Conservation (phyloP, 2,797 vertebrate species). For the Cyprinodon diabolis region DNA sequence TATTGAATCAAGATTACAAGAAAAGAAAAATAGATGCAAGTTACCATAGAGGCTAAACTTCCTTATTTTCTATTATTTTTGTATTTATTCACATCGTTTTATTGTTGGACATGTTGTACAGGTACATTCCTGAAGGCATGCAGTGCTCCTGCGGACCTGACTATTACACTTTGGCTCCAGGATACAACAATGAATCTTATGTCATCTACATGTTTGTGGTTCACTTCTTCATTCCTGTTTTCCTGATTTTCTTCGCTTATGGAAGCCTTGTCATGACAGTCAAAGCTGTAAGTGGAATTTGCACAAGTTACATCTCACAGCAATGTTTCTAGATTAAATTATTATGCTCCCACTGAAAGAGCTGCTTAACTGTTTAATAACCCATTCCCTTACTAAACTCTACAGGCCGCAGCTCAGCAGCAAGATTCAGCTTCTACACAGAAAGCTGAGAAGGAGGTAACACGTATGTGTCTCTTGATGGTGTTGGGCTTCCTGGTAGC, state of each 20-base stretch:
- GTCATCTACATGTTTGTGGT: slow-evolving; percentile 83
- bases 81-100: not conserved
- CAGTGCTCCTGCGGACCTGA: slow-evolving; percentile 85
- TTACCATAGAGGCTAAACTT: not conserved
- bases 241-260: slow-evolving; percentile 83
- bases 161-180: slow-evolving; percentile 84
- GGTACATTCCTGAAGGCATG: slow-evolving; percentile 85
- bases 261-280: slow-evolving; percentile 85
- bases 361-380: not conserved
- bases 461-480: slow-evolving; percentile 87
- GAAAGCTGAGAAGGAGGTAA: slow-evolving; percentile 88
- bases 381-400: not conserved
- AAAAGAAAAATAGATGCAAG: not conserved
- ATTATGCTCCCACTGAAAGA: not conserved
- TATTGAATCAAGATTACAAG: not conserved
- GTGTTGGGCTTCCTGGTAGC: slow-evolving; percentile 85
- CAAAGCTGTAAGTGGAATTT: slow-evolving; percentile 76
- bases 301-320: not conserved
- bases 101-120: slow-evolving; percentile 35
- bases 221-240: slow-evolving; percentile 79
- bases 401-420: slow-evolving; percentile 85
- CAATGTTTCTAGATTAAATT: not conserved
- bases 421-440: slow-evolving; percentile 86
- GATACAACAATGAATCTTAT: slow-evolving; percentile 85
- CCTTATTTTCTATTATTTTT: too few relatives aligned